A percentile compares a stretch with the other conserved stretches of the same genome.
Conservation (phyloP, 2,888 invertebrate species). For the Muschampia plurimacula region DNA sequence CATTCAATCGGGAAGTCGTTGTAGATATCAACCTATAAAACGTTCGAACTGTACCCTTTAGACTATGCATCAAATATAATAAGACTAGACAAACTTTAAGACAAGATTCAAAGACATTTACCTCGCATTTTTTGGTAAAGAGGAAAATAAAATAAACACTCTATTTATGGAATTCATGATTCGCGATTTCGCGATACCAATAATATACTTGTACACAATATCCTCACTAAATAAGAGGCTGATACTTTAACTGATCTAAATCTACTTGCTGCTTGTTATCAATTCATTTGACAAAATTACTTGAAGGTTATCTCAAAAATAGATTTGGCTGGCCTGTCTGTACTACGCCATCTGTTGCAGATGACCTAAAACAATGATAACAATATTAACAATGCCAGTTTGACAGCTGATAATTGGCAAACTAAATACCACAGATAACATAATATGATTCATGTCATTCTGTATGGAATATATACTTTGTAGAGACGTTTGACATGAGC, state of each 20-base stretch:
- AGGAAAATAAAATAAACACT: conserved; percentile 64
- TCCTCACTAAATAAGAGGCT: conserved; percentile 40
- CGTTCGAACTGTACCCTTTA: conserved; percentile 39
- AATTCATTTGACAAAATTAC: conserved; percentile 79
- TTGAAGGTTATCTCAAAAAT: conserved; percentile 84
- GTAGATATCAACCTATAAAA: conserved; percentile 76
- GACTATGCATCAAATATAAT: conserved; percentile 5
- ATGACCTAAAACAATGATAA: conserved; percentile 51
- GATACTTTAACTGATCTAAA: conserved; percentile 40
- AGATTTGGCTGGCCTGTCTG: conserved; percentile 54
- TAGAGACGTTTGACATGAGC: no score
- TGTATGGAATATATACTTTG: no score
- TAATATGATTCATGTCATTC: no score
- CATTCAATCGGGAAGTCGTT: conserved; percentile 66
- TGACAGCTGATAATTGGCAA: not conserved
- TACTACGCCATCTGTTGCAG: conserved; percentile 66
- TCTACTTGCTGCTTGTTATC: conserved; percentile 68
- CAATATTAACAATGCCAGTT: not conserved
- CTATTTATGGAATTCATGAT: conserved; percentile 76
- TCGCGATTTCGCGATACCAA: conserved; percentile 45
- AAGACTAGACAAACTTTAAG: conserved; percentile 19
- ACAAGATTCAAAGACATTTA: conserved; percentile 48
- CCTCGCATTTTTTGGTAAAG: conserved; percentile 74
- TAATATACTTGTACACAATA: conserved; percentile 46
- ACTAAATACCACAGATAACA: no score